Evolutionary conservation across 2,113 vertebrate genomes (phyloP), one percentile per base, ranked within the genome.

Genomic region (Gobio gobio): DNA sequence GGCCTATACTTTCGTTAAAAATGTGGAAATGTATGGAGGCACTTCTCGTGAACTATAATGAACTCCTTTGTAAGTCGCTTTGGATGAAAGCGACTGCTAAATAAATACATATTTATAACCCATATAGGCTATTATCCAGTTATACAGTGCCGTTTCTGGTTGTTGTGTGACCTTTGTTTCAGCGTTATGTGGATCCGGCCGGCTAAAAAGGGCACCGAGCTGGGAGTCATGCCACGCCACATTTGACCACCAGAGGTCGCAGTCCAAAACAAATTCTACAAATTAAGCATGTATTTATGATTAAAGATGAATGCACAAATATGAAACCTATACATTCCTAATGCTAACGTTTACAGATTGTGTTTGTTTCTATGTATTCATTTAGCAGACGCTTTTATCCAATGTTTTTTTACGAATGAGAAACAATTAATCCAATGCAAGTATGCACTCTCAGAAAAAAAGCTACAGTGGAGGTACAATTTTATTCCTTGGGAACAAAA

Each of bases 211-310:
- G 9, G 49, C 26, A 54, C 18, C 0, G 36, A 51, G 16, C 12
- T 43, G 54, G 33, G 56, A 9, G 20, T 26, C 33, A 24, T 61
- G 20, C 29, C 22, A 43, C 26, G 29, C 9, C 36, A 56, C 26
- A 73, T 72, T 72, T 83, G 49, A 56, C 81, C 81, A 83, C 81
- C 47, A 72, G 81, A 73, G 20, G 81, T 58, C 64, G 81, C 81
- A 83, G 51, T 8, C 7, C 26, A 54, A 82, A 56, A 40, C 33
- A 22, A 7, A 76, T 18, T 26, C 7, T 20, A 20, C 18, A 22
- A 56, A 2, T 4, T 22, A 56, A 22, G 0, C 18, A 70, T 70
- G 33, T 5, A 70, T 70, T 70, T 40, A 22, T 70, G 20, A 43
- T 18, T 10, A 70, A 70, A 70, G 33, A 70, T 18, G 8, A 40